These are phyloP conservation scores for Stenolophus ochropezus DNA, from an alignment of 2,888 invertebrate species.

Conservation along the genomic window DNA sequence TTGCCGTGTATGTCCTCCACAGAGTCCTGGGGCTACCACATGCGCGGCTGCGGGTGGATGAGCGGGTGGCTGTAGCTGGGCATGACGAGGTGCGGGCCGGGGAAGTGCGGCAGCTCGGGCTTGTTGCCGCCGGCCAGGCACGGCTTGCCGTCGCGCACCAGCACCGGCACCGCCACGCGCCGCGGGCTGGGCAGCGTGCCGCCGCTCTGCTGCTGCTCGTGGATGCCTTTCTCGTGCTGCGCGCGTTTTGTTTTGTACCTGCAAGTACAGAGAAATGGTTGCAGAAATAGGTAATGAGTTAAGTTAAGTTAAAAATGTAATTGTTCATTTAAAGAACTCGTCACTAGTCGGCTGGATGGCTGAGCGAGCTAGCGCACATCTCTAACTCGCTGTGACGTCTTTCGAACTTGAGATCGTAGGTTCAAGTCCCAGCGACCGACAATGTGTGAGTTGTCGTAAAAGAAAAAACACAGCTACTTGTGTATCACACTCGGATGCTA, in stretches of 20 bases:
- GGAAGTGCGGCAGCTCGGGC: conserved; percentile 62
- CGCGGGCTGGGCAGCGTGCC: conserved; percentile 83
- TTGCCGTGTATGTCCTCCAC: too few relatives aligned
- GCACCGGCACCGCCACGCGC: conserved; percentile 94
- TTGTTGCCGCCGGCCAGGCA: conserved; percentile 79
- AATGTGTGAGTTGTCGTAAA: too few relatives aligned
- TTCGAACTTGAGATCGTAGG: too few relatives aligned
- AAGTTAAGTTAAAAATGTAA: too few relatives aligned
- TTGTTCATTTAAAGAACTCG: too few relatives aligned
- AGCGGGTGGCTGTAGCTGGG: conserved; percentile 71
- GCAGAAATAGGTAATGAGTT: too few relatives aligned
- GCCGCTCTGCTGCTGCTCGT: conserved; percentile 75
- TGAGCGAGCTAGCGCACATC: too few relatives aligned
- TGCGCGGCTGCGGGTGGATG: conserved; percentile 72
- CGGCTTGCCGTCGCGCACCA: conserved; percentile 95
- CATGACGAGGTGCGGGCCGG: conserved; percentile 69
- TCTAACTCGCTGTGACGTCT: too few relatives aligned
- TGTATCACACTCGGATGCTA: too few relatives aligned
- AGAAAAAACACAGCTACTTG: too few relatives aligned
- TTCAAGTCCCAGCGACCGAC: too few relatives aligned
- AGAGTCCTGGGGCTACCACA: conserved; percentile 67
- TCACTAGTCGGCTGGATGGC: too few relatives aligned
- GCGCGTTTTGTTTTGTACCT: conserved; percentile 98
- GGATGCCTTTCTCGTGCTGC: conserved; percentile 91
- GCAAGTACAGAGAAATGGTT: conserved; percentile 66